Base-by-base conservation (phyloP, 37 sponge, comb jelly and placozoan species). In the Theonella swinhoei region DNA sequence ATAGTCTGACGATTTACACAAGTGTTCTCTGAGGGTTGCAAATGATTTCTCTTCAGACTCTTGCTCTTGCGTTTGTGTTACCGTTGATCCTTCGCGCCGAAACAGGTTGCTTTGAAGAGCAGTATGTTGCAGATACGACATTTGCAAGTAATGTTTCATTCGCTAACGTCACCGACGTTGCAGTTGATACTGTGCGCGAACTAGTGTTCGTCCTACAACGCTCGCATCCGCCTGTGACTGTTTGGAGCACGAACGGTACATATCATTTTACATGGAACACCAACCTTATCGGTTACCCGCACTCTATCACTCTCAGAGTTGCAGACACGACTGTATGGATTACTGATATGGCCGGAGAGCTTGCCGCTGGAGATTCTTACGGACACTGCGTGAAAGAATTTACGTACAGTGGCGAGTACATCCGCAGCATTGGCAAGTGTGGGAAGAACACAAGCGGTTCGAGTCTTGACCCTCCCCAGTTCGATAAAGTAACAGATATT, bases 401-500 rank as follows among this genome's bases (percentile, higher is more conserved):
- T 39, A 43, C 75, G 0, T 75, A 75, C 54, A 1, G 59, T 14
- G 85, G 85, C 0, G 33, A 65, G 4, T 84, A 28, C 37, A 74
- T 84, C 3, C 23, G 37, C 0, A 75, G 69, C 77, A 75, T 84
- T 26, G 85, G 85, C 26, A 14, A 54, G 0, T 84, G 85, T 34
- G 77, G 76, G 0, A 22, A 66, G 31, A 19, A 75, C n/a, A 74
- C 75, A 42, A 58, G 11, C 32, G 85, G 85, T 1, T 76, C 85
- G 2, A 39, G 85, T 40, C 54, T 84, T 25, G 19, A 84, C 76
- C 85, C 85, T 5, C 67, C 34, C 23, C 85, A 84, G 59, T 84
- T 84, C 65, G 85, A 75, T 35, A 84, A 33, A 32, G 85, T 84
- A 9, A 84, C 85, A 41, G 85, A 75, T 35, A 65, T 84, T n/a